These are phyloP conservation scores for Myripristis murdjan DNA, from an alignment of 2,797 vertebrate genomes.

Conservation along the genomic window DNA sequence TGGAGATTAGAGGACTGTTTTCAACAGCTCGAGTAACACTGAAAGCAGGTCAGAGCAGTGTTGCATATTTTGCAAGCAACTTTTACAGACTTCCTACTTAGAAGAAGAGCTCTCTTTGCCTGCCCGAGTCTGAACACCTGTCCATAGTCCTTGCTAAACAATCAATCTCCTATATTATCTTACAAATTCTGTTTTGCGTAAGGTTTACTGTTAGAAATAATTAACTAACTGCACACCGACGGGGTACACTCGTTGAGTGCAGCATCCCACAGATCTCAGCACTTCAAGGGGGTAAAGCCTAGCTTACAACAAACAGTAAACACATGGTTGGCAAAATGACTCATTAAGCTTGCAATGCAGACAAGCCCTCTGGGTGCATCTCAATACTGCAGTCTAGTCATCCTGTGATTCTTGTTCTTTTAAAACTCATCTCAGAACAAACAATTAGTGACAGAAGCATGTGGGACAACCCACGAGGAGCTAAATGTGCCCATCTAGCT, in stretches of 20 bases:
- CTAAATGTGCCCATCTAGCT: constrained; percentile 9
- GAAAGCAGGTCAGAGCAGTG: constrained; percentile 38
- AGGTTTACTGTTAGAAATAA: not conserved
- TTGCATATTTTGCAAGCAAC: constrained; percentile 63
- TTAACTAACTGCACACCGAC: not conserved
- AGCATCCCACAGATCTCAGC: not conserved
- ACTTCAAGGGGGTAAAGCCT: constrained; percentile 20
- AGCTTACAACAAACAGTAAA: constrained; percentile 57
- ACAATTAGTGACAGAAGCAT: constrained; percentile 36
- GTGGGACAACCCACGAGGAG: constrained; percentile 22
- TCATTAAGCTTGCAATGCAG: constrained; percentile 48
- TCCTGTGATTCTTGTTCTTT: constrained; percentile 50
- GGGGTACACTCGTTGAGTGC: constrained; percentile 6
- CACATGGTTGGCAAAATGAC: constrained; percentile 53
- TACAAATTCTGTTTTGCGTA: constrained; percentile 17
- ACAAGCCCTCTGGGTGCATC: not conserved
- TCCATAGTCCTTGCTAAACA: constrained; percentile 42
- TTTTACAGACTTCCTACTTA: constrained; percentile 29
- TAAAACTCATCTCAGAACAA: constrained; percentile 57
- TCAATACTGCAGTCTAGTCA: constrained; percentile 45
- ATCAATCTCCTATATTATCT: constrained; percentile 39
- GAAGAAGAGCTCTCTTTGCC: constrained; percentile 29
- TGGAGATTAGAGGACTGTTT: constrained; percentile 47
- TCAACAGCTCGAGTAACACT: constrained; percentile 41
- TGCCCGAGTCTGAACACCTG: constrained; percentile 18